A percentile compares a stretch with the other conserved stretches of the same genome.
Evolutionary conservation across 2,888 invertebrate species (phyloP).

Genomic region (Nemotelus pantherinus): DNA sequence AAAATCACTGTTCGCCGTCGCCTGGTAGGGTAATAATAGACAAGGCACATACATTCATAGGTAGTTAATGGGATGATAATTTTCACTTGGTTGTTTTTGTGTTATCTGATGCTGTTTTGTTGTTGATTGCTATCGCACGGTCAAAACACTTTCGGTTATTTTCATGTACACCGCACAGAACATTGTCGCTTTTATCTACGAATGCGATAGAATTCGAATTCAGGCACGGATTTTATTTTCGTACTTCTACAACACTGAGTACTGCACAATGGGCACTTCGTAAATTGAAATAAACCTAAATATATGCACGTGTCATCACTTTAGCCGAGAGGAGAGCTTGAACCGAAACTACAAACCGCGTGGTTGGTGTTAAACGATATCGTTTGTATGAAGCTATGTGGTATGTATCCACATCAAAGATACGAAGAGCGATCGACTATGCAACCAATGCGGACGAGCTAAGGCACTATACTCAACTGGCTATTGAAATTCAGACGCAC

Average conservation of each 20-base stretch:
- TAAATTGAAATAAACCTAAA: conserved; percentile 8
- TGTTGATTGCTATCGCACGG: conserved; percentile 26
- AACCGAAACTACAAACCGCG: not conserved
- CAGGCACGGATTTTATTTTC: not conserved
- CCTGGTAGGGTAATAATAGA: no score
- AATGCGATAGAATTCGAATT: not conserved
- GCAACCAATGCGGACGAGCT: not conserved
- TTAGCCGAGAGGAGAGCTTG: conserved; percentile 11
- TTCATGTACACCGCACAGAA: not conserved
- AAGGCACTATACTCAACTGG: conserved; percentile 30
- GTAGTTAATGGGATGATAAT: no score
- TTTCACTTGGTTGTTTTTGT: no score
- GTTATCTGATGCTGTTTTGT: not conserved
- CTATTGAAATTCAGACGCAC: not conserved
- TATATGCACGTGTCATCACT: conserved; percentile 40
- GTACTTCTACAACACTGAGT: not conserved
- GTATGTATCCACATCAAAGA: no score
- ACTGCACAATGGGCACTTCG: not conserved
- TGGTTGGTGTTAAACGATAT: not conserved
- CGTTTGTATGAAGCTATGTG: not conserved
- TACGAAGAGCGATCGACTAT: no score
- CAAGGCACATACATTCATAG: no score
- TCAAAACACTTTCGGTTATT: conserved; percentile 30
- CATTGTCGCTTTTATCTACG: conserved; percentile 4
- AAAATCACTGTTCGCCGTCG: no score